Evolutionary conservation across 2,113 vertebrate genomes (phyloP).

Genomic region (Ramphastos sulfuratus): DNA sequence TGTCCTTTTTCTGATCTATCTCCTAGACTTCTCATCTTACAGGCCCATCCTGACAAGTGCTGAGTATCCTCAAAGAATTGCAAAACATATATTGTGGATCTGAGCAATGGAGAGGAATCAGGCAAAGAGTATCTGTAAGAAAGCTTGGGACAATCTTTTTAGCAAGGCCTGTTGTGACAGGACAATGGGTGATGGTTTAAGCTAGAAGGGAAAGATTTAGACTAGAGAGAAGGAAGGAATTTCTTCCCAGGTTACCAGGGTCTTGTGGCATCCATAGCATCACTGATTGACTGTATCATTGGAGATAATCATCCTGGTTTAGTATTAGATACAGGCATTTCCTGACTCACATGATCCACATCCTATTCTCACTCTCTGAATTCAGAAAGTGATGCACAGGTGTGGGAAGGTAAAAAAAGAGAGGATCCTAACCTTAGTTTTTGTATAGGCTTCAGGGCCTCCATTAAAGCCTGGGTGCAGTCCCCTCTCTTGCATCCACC

Average conservation of each 20-base stretch:
- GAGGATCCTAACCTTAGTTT: too few relatives aligned
- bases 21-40: background rate
- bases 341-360: too few relatives aligned
- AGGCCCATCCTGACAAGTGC: background rate
- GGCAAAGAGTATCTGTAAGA: background rate
- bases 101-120: background rate
- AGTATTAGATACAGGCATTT: fast-evolving
- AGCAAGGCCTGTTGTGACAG: background rate
- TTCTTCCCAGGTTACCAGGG: background rate
- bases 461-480: background rate
- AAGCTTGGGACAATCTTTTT: background rate
- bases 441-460: too few relatives aligned
- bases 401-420: too few relatives aligned
- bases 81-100: background rate
- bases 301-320: background rate
- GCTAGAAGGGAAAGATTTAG: background rate
- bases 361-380: too few relatives aligned
- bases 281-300: background rate
- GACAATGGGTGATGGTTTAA: background rate
- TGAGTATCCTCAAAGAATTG: background rate
- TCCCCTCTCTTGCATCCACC: background rate
- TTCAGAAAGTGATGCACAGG: too few relatives aligned
- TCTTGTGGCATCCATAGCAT: background rate
- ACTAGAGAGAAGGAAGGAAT: background rate
- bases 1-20: background rate